These are phyloP conservation scores for Onthophagus taurus DNA, from an alignment of 1,140 invertebrate genomes.

Conservation along the genomic window DNA sequence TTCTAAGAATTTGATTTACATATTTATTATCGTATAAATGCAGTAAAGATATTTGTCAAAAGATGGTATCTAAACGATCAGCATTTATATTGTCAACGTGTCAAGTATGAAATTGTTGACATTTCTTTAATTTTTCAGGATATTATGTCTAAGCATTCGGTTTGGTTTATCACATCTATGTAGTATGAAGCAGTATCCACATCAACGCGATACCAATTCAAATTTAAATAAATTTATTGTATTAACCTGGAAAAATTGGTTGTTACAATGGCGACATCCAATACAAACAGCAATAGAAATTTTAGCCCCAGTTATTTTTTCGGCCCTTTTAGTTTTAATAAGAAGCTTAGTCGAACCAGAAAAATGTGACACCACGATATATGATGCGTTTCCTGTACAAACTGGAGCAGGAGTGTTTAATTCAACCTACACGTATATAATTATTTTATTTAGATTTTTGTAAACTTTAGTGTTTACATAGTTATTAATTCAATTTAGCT, in stretches of 20 bases:
- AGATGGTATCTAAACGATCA: no score
- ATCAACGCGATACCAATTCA: no score
- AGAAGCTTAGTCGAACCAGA: slow-evolving; percentile 43
- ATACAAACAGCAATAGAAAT: slow-evolving; percentile 63
- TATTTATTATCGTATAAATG: no score
- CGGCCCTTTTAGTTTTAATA: slow-evolving; percentile 56
- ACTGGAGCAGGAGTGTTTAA: background rate
- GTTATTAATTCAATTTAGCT: background rate
- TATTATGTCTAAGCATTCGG: no score
- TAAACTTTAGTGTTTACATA: background rate
- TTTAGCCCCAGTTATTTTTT: slow-evolving; percentile 56
- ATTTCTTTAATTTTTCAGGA: no score
- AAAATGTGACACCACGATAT: background rate
- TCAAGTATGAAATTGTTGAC: no score
- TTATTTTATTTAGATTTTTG: background rate
- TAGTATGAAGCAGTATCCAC: no score
- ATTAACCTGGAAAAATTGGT: slow-evolving; percentile 79
- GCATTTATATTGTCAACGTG: no score
- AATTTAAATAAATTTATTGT: slow-evolving; percentile 52
- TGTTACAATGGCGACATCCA: slow-evolving; percentile 64
- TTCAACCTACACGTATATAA: background rate
- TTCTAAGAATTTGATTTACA: no score
- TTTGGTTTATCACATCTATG: no score
- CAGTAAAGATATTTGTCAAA: no score
- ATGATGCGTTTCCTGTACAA: background rate